These are phyloP conservation scores for Drosophila navojoa DNA, from an alignment of 1,140 invertebrate genomes.

Conservation along the genomic window DNA sequence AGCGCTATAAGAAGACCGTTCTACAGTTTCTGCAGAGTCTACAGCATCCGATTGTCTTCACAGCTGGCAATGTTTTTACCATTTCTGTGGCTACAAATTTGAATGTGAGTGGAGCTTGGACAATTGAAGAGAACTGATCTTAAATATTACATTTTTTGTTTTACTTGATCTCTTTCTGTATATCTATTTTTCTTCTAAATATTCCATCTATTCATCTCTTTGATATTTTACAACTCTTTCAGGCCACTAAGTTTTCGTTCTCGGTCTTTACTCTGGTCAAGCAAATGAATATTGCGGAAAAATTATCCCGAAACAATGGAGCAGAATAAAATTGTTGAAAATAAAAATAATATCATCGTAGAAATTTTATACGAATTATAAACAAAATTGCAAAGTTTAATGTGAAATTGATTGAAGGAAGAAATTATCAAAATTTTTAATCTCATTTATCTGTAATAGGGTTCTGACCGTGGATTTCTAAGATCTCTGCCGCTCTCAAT, in stretches of 20 bases:
- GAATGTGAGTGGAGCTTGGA: constrained; percentile 43
- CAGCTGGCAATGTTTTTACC: constrained; percentile 63
- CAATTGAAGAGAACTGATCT: too few relatives aligned
- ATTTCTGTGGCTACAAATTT: constrained; percentile 72
- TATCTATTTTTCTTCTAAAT: too few relatives aligned
- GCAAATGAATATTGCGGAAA: constrained; percentile 72
- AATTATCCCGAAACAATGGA: constrained; percentile 25
- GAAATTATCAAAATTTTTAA: too few relatives aligned
- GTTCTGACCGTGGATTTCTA: too few relatives aligned
- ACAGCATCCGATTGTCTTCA: constrained; percentile 64
- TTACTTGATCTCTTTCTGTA: too few relatives aligned
- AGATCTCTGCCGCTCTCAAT: too few relatives aligned
- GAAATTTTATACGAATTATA: background rate
- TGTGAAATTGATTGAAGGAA: too few relatives aligned
- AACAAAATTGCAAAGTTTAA: too few relatives aligned
- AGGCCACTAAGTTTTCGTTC: constrained; percentile 72
- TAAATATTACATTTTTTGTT: too few relatives aligned
- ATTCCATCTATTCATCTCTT: background rate
- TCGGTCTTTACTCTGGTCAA: constrained; percentile 71
- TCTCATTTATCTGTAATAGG: too few relatives aligned
- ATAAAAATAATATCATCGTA: background rate
- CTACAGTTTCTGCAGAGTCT: constrained; percentile 59
- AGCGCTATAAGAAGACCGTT: constrained; percentile 57
- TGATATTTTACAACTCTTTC: background rate
- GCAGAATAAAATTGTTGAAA: background rate